These are phyloP conservation scores for Pagrus major DNA, from an alignment of 2,113 vertebrate genomes.

Conservation along the genomic window DNA sequence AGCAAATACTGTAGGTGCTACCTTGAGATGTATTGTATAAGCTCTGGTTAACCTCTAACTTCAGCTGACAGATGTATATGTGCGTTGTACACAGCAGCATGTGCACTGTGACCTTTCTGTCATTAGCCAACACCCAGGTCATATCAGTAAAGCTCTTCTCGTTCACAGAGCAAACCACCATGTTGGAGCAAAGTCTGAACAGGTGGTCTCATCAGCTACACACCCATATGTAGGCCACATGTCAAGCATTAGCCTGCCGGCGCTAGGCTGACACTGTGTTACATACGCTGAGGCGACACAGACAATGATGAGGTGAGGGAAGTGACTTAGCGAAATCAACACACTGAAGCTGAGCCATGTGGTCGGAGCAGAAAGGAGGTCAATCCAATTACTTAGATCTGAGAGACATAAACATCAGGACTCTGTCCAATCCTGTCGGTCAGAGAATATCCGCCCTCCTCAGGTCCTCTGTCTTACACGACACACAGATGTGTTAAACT, in stretches of 20 bases:
- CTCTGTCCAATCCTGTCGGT: slow-evolving; percentile 48
- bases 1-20: not conserved
- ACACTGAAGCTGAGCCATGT: slow-evolving; percentile 62
- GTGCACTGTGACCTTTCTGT: slow-evolving; percentile 43
- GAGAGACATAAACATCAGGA: slow-evolving; percentile 66
- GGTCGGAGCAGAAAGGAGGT: slow-evolving; percentile 73
- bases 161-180: slow-evolving; percentile 6
- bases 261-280: slow-evolving; percentile 21
- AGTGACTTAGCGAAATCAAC: slow-evolving; percentile 64
- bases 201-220: slow-evolving; percentile 71
- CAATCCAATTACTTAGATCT: slow-evolving; percentile 80
- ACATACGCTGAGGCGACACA: not conserved
- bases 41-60: slow-evolving; percentile 33
- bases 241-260: slow-evolving; percentile 59
- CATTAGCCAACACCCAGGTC: slow-evolving; percentile 58
- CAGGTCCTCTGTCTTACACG: not conserved
- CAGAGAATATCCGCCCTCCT: slow-evolving; percentile 6
- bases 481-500: slow-evolving; percentile 1
- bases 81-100: not conserved
- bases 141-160: slow-evolving; percentile 55
- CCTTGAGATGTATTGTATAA: slow-evolving; percentile 10
- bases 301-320: slow-evolving; percentile 33
- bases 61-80: slow-evolving; percentile 40
- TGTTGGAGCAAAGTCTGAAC: slow-evolving; percentile 65
- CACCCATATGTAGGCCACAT: slow-evolving; percentile 68